Conservation (phyloP, 1,140 invertebrate species). For the Neodiprion lecontei region DNA sequence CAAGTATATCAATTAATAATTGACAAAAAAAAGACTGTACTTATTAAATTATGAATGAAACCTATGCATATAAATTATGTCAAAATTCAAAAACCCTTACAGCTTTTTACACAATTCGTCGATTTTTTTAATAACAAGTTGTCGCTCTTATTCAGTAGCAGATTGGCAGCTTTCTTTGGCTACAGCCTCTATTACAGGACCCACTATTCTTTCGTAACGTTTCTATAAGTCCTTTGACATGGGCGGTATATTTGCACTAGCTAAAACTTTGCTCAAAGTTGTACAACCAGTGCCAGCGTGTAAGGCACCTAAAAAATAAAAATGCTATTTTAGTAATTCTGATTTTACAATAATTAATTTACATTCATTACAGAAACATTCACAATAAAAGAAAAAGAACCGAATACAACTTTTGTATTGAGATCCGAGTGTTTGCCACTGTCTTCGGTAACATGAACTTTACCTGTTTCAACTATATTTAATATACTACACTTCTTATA, state of each 20-base stretch:
- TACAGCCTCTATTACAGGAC: slow-evolving; percentile 17
- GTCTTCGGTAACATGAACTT: too few relatives aligned
- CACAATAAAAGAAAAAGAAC: not conserved
- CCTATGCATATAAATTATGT: too few relatives aligned
- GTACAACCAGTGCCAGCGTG: slow-evolving; percentile 21
- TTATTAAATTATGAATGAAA: too few relatives aligned
- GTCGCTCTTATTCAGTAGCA: slow-evolving; percentile 24
- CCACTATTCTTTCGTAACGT: slow-evolving; percentile 28
- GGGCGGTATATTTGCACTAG: slow-evolving; percentile 22
- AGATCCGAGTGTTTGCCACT: not conserved
- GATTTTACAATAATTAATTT: not conserved
- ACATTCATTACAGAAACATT: not conserved
- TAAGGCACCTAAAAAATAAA: slow-evolving; percentile 10
- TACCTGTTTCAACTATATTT: too few relatives aligned
- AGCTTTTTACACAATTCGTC: slow-evolving; percentile 23
- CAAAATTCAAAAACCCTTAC: slow-evolving; percentile 13
- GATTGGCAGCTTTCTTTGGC: slow-evolving; percentile 26
- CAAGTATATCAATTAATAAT: too few relatives aligned
- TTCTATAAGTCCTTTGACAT: slow-evolving; percentile 19
- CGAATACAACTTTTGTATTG: slow-evolving; percentile 16
- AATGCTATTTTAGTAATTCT: not conserved
- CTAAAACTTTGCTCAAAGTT: slow-evolving; percentile 25
- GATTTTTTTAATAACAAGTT: slow-evolving; percentile 27
- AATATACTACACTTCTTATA: too few relatives aligned
- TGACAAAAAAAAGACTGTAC: too few relatives aligned